Base-by-base conservation (phyloP, 1,140 invertebrate genomes). In the Steinernema feltiae region DNA sequence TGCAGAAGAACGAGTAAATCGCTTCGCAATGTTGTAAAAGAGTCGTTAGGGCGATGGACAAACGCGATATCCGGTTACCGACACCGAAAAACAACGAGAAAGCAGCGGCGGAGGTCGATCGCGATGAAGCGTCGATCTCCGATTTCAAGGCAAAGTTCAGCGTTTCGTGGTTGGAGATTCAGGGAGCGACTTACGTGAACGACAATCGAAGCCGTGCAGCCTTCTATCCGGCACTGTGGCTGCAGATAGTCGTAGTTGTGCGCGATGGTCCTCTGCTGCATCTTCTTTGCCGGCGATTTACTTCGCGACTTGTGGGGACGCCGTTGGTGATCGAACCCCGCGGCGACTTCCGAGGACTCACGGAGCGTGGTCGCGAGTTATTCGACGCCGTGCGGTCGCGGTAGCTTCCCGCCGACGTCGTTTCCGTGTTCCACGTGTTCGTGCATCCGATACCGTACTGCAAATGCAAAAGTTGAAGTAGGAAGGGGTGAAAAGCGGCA, bases 141-240 rank as follows among this genome's bases (percentile, higher is more conserved):
- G n/a, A n/a, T n/a, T n/a, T n/a, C n/a, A n/a, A n/a, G n/a, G n/a
- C n/a, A n/a, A n/a, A n/a, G n/a, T n/a, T n/a, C n/a, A n/a, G n/a
- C n/a, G n/a, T n/a, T n/a, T n/a, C n/a, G n/a, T n/a, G n/a, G n/a
- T n/a, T n/a, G n/a, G n/a, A n/a, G n/a, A n/a, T n/a, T n/a, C n/a
- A n/a, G n/a, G n/a, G n/a, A n/a, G n/a, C n/a, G 17, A 74, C 83
- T 74, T 73, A 84, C 83, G 46, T 85, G 79, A 21, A 85, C 84
- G 70, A 85, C 72, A 72, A 85, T 81, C 27, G 78, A 71, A 15
- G 85, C 85, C 1, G 82, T 78, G 77, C 84, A 85, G 1, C 84
- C 83, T 72, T 85, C 84, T 70, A 84, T 53, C 46, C 80, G 76
- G 76, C 84, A 85, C 72, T 85, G 84, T 1, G 82, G 71, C 69